These are phyloP conservation scores for Coendou prehensilis DNA, from an alignment of 2,797 vertebrate species.

Conservation along the genomic window DNA sequence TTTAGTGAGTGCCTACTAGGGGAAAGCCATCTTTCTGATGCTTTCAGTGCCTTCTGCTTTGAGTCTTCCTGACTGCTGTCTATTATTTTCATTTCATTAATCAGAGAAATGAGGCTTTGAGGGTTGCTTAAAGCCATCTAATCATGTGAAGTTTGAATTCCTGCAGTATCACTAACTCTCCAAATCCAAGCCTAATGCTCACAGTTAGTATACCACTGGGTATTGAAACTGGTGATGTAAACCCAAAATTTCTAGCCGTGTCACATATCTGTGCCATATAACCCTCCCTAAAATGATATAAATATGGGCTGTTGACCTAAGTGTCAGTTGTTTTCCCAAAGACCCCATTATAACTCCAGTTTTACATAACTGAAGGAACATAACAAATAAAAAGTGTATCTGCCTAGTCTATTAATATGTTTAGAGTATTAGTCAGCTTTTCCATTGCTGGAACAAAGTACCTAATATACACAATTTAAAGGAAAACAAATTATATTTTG, in stretches of 20 bases:
- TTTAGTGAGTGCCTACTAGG: neutral
- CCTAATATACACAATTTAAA: neutral
- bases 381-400: neutral
- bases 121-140: neutral
- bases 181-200: neutral
- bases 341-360: neutral
- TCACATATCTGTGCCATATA: neutral
- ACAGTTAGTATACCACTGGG: neutral
- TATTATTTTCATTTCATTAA: neutral
- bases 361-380: neutral
- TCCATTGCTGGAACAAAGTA: neutral
- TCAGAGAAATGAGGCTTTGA: neutral
- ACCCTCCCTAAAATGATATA: neutral
- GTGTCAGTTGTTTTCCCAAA: neutral
- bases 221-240: neutral
- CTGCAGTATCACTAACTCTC: neutral
- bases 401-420: neutral
- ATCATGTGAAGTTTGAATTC: slow-evolving; percentile 33
- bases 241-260: neutral
- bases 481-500: neutral
- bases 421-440: neutral
- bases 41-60: neutral
- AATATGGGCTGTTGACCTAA: neutral
- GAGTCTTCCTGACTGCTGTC: neutral
- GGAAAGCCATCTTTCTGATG: neutral